These are phyloP conservation scores for Conops quadrifasciatus DNA, from an alignment of 2,888 invertebrate species.

Conservation along the genomic window DNA sequence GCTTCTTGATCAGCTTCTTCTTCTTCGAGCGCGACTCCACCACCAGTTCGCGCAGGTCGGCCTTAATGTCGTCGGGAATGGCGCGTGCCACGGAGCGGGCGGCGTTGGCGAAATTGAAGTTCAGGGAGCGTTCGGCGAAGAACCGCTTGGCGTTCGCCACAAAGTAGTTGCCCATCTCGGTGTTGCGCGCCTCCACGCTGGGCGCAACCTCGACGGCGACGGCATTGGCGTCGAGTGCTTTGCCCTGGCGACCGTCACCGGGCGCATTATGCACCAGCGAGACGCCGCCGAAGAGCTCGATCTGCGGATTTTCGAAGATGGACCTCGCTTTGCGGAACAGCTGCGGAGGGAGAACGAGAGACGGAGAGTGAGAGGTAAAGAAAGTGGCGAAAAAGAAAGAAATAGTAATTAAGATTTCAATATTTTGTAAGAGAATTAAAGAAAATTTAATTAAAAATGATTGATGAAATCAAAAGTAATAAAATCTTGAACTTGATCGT, in stretches of 20 bases:
- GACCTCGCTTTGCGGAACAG: constrained; percentile 70
- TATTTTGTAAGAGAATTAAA: no score
- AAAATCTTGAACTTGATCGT: no score
- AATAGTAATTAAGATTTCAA: no score
- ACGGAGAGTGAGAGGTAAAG: neutral
- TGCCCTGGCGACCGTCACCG: constrained; percentile 64
- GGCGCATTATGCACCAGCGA: constrained; percentile 62
- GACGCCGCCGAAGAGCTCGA: constrained; percentile 69
- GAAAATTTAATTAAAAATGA: no score
- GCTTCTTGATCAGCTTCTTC: constrained; percentile 68
- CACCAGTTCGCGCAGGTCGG: constrained; percentile 68
- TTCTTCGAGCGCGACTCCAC: constrained; percentile 71
- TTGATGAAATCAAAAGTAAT: no score
- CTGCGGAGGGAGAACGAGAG: constrained; percentile 49
- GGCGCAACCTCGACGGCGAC: constrained; percentile 67
- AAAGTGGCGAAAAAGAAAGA: neutral
- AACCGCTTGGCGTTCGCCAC: constrained; percentile 68
- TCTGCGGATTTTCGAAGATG: constrained; percentile 69
- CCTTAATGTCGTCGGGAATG: constrained; percentile 69
- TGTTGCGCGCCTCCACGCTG: constrained; percentile 68
- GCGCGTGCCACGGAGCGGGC: constrained; percentile 67
- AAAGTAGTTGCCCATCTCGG: constrained; percentile 70
- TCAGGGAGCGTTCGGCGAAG: constrained; percentile 68
- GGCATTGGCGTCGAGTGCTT: constrained; percentile 65
- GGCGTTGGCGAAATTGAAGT: constrained; percentile 66